These are phyloP conservation scores for Oreotragus oreotragus DNA, from an alignment of 2,113 vertebrate genomes.

Conservation along the genomic window DNA sequence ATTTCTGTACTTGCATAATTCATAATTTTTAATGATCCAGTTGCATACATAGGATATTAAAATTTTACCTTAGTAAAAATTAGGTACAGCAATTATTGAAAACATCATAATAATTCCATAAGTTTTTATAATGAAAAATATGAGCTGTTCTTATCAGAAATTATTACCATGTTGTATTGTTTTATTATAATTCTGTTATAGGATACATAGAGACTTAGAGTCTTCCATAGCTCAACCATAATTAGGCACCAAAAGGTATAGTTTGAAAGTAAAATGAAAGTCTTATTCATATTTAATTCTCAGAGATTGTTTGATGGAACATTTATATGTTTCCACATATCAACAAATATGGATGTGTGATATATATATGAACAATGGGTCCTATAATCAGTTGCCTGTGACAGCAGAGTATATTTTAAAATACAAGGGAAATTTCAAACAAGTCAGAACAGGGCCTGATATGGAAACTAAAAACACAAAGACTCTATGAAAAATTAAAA, in stretches of 20 bases:
- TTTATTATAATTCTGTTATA: not conserved
- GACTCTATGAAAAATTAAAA: not conserved
- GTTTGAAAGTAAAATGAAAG: conserved; percentile 33
- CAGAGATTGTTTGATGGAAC: not conserved
- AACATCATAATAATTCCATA: not conserved
- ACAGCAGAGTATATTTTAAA: not conserved
- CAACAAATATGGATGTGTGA: not conserved
- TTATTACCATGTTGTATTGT: not conserved
- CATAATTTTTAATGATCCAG: not conserved
- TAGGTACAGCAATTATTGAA: not conserved
- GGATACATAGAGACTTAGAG: not conserved
- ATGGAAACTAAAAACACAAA: not conserved
- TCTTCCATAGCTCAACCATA: conserved; percentile 9
- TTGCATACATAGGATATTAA: not conserved
- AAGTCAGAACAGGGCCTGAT: not conserved
- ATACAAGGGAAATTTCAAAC: conserved; percentile 30
- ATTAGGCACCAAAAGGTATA: not conserved
- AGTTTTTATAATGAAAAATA: not conserved
- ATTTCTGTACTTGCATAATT: not conserved
- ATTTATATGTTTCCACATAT: not conserved
- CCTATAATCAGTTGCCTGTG: not conserved
- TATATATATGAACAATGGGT: not conserved
- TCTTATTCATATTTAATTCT: not conserved
- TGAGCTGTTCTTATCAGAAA: conserved; percentile 22
- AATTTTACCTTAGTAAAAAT: not conserved